These are phyloP conservation scores for Helicolenus hilgendorfi DNA, from an alignment of 2,797 vertebrate species.

Conservation along the genomic window DNA sequence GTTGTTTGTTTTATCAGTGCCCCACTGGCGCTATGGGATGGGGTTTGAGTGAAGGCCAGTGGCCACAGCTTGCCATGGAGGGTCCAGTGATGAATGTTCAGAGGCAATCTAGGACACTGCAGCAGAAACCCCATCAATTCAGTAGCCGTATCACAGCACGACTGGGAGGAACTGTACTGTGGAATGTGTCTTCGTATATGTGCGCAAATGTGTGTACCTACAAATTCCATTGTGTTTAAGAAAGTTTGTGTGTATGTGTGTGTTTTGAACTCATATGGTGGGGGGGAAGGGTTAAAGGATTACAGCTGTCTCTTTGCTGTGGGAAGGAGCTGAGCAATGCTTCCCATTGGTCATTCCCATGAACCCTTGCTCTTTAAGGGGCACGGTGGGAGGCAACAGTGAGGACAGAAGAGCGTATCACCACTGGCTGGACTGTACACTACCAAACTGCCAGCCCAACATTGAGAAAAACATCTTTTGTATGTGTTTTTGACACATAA, in stretches of 20 bases:
- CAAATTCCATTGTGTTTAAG: conserved; percentile 71
- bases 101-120: conserved; percentile 90
- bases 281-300: conserved; percentile 92
- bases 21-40: conserved; percentile 81
- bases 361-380: conserved; percentile 93
- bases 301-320: conserved; percentile 97
- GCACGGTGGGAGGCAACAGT: conserved; percentile 89
- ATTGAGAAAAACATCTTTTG: background rate
- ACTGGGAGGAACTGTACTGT: conserved; percentile 69
- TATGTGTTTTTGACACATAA: conserved; percentile 1
- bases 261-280: conserved; percentile 74
- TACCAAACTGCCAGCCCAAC: conserved; percentile 82
- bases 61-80: conserved; percentile 88
- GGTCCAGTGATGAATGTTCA: conserved; percentile 91
- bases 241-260: conserved; percentile 60
- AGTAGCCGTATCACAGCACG: conserved; percentile 83
- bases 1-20: conserved; percentile 89
- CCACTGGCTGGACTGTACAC: conserved; percentile 66
- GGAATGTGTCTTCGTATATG: conserved; percentile 59
- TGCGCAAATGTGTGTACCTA: conserved; percentile 65
- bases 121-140: conserved; percentile 93
- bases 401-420: conserved; percentile 86
- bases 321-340: conserved; percentile 96
- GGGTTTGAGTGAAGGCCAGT: conserved; percentile 89
- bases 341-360: conserved; percentile 97